A percentile compares a stretch with the other conserved stretches of the same genome.
Conservation (phyloP, 92 coral and sea anemone species). For the Palythoa grandiflora region DNA sequence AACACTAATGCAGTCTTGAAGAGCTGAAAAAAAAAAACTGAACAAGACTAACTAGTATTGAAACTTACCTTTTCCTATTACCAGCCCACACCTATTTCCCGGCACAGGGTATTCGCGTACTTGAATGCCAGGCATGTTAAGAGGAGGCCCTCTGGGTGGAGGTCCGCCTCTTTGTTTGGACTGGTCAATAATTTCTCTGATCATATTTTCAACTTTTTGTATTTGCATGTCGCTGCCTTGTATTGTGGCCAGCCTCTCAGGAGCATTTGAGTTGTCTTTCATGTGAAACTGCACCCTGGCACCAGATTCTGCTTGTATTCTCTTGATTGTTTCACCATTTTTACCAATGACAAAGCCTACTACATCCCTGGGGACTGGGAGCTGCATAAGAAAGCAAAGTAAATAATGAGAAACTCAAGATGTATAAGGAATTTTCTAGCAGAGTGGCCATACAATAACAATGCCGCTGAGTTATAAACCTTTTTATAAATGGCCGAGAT, state of each 20-base stretch:
- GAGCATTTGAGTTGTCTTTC: constrained; percentile 81
- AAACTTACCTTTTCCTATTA: constrained; percentile 90
- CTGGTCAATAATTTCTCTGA: constrained; percentile 91
- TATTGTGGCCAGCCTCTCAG: constrained; percentile 90
- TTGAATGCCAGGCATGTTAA: constrained; percentile 92
- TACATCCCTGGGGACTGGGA: constrained; percentile 94
- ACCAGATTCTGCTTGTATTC: constrained; percentile 93
- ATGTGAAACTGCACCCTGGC: constrained; percentile 93
- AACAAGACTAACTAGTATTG: neutral
- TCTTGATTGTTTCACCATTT: constrained; percentile 96
- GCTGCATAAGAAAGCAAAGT: constrained; percentile 52
- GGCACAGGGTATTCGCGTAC: constrained; percentile 94
- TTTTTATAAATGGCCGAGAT: no score
- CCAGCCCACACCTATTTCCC: constrained; percentile 96
- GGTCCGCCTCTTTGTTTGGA: constrained; percentile 97
- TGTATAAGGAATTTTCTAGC: neutral
- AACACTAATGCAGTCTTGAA: no score
- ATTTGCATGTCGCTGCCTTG: constrained; percentile 89
- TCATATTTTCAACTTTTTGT: constrained; percentile 73
- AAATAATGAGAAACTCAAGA: neutral
- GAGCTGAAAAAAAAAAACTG: neutral
- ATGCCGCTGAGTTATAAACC: no score
- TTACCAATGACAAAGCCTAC: constrained; percentile 99
- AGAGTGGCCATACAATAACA: neutral
- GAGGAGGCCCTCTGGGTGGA: constrained; percentile 92